phyloP scores from a whole-genome alignment of 2,888 invertebrate genomes.

The Cryptus viduatorius region DNA sequence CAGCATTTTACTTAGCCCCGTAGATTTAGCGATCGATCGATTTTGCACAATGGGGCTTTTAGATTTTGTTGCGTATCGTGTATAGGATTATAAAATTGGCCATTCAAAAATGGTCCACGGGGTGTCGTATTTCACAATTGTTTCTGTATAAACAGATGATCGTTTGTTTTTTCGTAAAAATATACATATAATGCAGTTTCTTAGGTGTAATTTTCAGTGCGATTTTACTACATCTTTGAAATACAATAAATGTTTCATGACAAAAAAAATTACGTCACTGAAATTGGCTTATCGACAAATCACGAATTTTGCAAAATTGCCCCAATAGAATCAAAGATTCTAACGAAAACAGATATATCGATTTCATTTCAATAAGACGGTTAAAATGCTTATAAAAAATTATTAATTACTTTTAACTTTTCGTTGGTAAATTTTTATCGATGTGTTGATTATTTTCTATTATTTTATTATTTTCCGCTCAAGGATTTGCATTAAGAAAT shows the following conservation, averaged over 20 bases:
- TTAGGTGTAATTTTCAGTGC: background rate
- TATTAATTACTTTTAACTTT: no score
- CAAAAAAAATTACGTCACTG: background rate
- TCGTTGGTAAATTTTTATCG: no score
- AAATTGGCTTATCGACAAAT: background rate
- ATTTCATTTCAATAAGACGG: no score
- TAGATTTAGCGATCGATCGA: slow-evolving; percentile 78
- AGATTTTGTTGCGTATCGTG: slow-evolving; percentile 31
- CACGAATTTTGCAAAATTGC: no score
- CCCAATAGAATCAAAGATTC: no score
- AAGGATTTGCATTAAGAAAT: no score
- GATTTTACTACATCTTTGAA: background rate
- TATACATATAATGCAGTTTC: background rate
- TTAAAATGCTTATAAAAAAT: no score
- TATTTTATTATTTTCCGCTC: no score
- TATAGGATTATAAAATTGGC: slow-evolving; percentile 17
- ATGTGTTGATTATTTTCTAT: no score
- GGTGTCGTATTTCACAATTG: slow-evolving; percentile 76
- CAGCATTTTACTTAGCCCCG: slow-evolving; percentile 59
- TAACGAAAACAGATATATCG: no score
- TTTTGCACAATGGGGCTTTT: slow-evolving; percentile 73
- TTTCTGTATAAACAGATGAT: slow-evolving; percentile 55
- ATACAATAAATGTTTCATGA: background rate
- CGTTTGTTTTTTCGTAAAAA: background rate
- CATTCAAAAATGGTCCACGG: slow-evolving; percentile 63